phyloP scores from a whole-genome alignment of 2,113 vertebrate species.

The Rhombomys opimus region DNA sequence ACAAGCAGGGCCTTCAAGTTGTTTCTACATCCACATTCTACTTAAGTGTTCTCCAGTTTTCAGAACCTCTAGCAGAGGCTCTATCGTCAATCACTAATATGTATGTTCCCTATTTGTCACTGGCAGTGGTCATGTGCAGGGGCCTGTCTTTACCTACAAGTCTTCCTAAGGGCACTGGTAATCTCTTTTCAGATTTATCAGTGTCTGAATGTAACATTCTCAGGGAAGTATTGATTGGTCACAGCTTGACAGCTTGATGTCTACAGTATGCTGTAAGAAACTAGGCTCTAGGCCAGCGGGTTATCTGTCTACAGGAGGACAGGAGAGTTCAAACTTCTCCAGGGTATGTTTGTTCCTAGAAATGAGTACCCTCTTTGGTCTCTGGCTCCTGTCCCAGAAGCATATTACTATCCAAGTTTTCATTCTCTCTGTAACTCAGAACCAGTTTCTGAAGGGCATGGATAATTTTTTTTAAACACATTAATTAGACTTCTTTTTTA shows the following conservation, averaged over 20 bases:
- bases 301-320: neutral
- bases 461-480: neutral
- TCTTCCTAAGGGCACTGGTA: neutral
- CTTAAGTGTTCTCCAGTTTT: neutral
- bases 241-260: neutral
- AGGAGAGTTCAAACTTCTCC: neutral
- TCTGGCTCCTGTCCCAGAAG: neutral
- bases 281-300: too few relatives aligned
- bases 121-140: neutral
- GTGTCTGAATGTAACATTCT: neutral
- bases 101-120: neutral
- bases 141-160: neutral
- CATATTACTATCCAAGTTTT: neutral
- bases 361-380: too few relatives aligned
- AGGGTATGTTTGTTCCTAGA: neutral
- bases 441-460: neutral
- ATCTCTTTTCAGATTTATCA: neutral
- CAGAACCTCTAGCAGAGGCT: neutral
- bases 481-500: neutral
- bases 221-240: neutral
- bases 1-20: too few relatives aligned
- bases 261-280: fast-evolving
- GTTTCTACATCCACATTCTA: neutral
- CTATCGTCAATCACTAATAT: neutral
- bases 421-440: neutral